These are phyloP conservation scores for Oncorhynchus mykiss DNA, from an alignment of 2,113 vertebrate genomes.

Conservation along the genomic window DNA sequence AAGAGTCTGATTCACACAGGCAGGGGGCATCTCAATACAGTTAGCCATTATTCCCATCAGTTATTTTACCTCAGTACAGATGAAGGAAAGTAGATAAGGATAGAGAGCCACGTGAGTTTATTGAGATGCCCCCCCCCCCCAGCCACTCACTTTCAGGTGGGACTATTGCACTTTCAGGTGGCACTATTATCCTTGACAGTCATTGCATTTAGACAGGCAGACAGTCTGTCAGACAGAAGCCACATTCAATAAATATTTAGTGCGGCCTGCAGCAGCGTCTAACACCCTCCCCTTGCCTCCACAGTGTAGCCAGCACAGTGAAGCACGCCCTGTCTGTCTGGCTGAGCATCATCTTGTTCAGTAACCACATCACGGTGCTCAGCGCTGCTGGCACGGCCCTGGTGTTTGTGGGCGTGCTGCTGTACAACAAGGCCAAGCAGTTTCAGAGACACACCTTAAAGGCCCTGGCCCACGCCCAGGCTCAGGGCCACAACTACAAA, in stretches of 20 bases:
- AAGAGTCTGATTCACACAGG: neutral
- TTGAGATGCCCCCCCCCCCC: too few relatives aligned
- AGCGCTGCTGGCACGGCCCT: slow-evolving; percentile 83
- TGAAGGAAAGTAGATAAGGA: too few relatives aligned
- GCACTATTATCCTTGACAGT: too few relatives aligned
- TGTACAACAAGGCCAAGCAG: slow-evolving; percentile 92
- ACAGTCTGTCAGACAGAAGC: too few relatives aligned
- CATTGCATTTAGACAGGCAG: too few relatives aligned
- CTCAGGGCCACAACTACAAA: slow-evolving; percentile 42
- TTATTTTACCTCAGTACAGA: too few relatives aligned
- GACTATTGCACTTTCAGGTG: too few relatives aligned
- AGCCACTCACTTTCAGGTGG: too few relatives aligned
- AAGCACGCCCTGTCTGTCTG: slow-evolving; percentile 95
- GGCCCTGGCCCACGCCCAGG: slow-evolving; percentile 67
- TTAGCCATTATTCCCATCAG: too few relatives aligned
- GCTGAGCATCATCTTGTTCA: slow-evolving; percentile 94
- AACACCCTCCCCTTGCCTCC: slow-evolving; percentile 16
- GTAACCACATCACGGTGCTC: slow-evolving; percentile 87
- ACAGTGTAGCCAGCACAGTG: slow-evolving; percentile 93
- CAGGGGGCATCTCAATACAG: too few relatives aligned
- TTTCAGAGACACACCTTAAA: slow-evolving; percentile 78
- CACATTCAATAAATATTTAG: neutral
- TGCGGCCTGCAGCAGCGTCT: neutral
- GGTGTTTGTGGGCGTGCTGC: slow-evolving; percentile 85
- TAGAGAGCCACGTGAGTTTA: too few relatives aligned